A percentile compares a stretch with the other conserved stretches of the same genome.
phyloP scores from a whole-genome alignment of 1,140 invertebrate genomes.

The Bombus balteatus region DNA sequence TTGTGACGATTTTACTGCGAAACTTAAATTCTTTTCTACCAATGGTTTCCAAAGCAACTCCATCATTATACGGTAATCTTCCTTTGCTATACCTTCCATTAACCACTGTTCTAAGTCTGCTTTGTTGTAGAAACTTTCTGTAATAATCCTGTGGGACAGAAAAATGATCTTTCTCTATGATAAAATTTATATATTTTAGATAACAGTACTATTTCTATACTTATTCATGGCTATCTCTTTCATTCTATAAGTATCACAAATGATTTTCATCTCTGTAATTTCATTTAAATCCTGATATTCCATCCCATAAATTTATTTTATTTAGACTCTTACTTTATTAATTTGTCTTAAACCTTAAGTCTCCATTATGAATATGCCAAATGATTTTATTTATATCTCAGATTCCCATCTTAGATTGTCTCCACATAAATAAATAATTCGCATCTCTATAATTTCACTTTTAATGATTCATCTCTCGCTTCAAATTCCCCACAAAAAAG shows the following conservation, averaged over 20 bases:
- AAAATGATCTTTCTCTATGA: neutral
- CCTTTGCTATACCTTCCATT: constrained; percentile 84
- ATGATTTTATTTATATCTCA: too few species aligned
- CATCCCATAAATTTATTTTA: too few species aligned
- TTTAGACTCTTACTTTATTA: too few species aligned
- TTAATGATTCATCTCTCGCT: too few species aligned
- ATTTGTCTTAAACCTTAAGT: too few species aligned
- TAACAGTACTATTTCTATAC: neutral
- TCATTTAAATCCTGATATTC: neutral
- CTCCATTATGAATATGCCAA: too few species aligned
- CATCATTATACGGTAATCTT: constrained; percentile 88
- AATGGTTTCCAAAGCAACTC: constrained; percentile 86
- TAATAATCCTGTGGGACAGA: constrained; percentile 88
- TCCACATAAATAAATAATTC: neutral
- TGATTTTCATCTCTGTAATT: neutral
- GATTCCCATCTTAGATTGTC: too few species aligned
- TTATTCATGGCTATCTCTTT: neutral
- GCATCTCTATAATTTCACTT: neutral
- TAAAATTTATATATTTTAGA: neutral
- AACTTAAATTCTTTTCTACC: constrained; percentile 87
- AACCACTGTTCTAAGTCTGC: constrained; percentile 91
- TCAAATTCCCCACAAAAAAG: neutral
- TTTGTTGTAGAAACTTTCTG: constrained; percentile 91
- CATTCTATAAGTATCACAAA: neutral
- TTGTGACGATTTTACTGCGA: constrained; percentile 84